A percentile compares a stretch with the other conserved stretches of the same genome.
Conservation (phyloP, 2,113 vertebrate genomes). For the Zosterops hypoxanthus region DNA sequence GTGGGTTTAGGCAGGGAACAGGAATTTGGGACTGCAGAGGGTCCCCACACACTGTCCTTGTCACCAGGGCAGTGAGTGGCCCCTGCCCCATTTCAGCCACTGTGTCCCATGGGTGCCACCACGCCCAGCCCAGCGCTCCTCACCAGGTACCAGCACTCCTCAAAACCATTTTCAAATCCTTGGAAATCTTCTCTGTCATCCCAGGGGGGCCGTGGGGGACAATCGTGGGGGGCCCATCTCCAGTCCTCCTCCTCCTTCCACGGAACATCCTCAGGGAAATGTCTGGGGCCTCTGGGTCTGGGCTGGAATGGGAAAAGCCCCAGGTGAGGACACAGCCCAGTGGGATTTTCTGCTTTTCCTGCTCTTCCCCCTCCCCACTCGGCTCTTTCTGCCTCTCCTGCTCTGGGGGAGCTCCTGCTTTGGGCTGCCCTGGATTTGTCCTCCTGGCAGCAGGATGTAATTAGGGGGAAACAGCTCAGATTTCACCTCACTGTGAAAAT, state of each 20-base stretch:
- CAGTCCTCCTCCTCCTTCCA: neutral
- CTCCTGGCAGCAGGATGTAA: neutral
- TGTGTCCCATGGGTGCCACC: accelerated
- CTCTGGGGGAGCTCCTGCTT: accelerated
- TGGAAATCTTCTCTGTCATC: neutral
- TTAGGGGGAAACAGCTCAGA: neutral
- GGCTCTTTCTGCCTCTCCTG: neutral
- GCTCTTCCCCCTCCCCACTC: neutral
- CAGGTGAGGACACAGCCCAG: accelerated
- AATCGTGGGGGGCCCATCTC: accelerated
- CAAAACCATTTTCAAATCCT: neutral
- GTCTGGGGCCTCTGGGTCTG: accelerated
- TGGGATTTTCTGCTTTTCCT: neutral
- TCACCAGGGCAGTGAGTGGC: neutral
- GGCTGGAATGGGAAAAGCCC: neutral
- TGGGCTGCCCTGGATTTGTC: accelerated
- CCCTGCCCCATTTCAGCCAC: accelerated
- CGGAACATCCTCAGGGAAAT: accelerated
- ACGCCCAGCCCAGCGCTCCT: neutral
- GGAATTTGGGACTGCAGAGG: neutral
- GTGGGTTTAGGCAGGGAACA: neutral
- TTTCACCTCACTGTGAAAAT: neutral
- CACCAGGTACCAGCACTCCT: neutral
- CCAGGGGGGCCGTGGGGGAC: neutral
- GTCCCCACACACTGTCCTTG: neutral